These are phyloP conservation scores for Fragariocoptes setiger DNA, from an alignment of 1,140 invertebrate species.

Conservation along the genomic window DNA sequence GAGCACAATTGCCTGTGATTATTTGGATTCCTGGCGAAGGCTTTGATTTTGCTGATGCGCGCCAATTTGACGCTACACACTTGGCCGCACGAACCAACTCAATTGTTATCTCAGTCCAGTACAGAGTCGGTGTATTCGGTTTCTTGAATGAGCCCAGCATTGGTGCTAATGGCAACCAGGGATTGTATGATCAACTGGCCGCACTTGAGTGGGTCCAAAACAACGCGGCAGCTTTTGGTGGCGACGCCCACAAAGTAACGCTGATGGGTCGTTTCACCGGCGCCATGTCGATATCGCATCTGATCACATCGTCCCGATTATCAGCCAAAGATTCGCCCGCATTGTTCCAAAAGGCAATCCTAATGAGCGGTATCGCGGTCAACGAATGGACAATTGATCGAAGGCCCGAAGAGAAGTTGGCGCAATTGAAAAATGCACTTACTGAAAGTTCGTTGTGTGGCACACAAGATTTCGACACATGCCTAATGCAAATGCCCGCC, in stretches of 20 bases:
- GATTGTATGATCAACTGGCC: slow-evolving; percentile 58
- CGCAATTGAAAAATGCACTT: not conserved
- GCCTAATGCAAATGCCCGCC: slow-evolving; percentile 6
- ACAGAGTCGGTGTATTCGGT: slow-evolving; percentile 29
- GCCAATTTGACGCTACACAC: slow-evolving; percentile 11
- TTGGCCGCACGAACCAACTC: slow-evolving; percentile 13
- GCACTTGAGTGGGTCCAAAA: slow-evolving; percentile 50
- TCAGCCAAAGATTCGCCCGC: not conserved
- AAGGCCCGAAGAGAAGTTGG: slow-evolving; percentile 5
- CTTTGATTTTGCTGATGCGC: slow-evolving; percentile 13
- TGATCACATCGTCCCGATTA: slow-evolving; percentile 11
- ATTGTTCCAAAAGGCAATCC: slow-evolving; percentile 11
- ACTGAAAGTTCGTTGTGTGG: not conserved
- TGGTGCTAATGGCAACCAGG: slow-evolving; percentile 59
- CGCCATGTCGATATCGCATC: slow-evolving; percentile 12
- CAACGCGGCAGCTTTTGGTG: slow-evolving; percentile 55
- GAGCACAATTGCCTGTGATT: slow-evolving; percentile 11
- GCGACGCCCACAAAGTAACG: slow-evolving; percentile 44
- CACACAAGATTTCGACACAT: slow-evolving; percentile 2
- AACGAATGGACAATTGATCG: slow-evolving; percentile 11
- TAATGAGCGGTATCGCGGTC: slow-evolving; percentile 13
- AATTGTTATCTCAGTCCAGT: slow-evolving; percentile 17
- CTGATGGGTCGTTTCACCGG: slow-evolving; percentile 31
- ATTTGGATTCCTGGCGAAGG: slow-evolving; percentile 14
- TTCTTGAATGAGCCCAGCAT: slow-evolving; percentile 36